Percentiles rank a stretch among this genome's conserved stretches.
These are phyloP conservation scores for Ophion ventricosus DNA, from an alignment of 2,888 invertebrate species.

Conservation along the genomic window DNA sequence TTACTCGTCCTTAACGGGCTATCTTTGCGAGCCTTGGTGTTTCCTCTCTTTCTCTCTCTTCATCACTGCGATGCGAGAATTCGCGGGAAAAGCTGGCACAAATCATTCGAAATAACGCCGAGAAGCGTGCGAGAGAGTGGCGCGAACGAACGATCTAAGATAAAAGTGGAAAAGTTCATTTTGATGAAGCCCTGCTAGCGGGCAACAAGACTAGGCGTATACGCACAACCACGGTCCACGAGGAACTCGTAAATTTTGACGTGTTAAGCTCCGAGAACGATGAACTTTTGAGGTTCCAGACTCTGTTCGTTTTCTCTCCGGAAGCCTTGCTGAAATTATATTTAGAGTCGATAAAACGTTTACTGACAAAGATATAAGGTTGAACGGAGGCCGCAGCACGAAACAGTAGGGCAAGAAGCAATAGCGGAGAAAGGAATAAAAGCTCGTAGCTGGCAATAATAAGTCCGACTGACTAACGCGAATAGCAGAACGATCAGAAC, in stretches of 20 bases:
- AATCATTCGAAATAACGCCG: constrained; percentile 60
- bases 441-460: constrained; percentile 20
- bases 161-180: constrained; percentile 63
- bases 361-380: constrained; percentile 7
- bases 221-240: constrained; percentile 21
- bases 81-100: constrained; percentile 57
- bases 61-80: background rate
- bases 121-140: constrained; percentile 32
- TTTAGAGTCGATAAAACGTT: constrained; percentile 43
- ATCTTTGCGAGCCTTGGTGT: constrained; percentile 4
- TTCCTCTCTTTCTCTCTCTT: constrained; percentile 5
- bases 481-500: background rate
- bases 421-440: constrained; percentile 4
- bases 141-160: constrained; percentile 55
- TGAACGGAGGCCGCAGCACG: background rate
- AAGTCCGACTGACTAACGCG: constrained; percentile 24
- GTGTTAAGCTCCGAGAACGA: constrained; percentile 56
- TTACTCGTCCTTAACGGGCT: constrained; percentile 58
- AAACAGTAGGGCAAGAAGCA: background rate
- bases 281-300: constrained; percentile 53
- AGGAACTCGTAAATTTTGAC: constrained; percentile 59
- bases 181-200: constrained; percentile 52
- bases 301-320: constrained; percentile 19
- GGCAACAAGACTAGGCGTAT: constrained; percentile 25
- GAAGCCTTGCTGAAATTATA: constrained; percentile 30